Conservation (phyloP, 2,888 invertebrate genomes). For the Drosophila phalerata region DNA sequence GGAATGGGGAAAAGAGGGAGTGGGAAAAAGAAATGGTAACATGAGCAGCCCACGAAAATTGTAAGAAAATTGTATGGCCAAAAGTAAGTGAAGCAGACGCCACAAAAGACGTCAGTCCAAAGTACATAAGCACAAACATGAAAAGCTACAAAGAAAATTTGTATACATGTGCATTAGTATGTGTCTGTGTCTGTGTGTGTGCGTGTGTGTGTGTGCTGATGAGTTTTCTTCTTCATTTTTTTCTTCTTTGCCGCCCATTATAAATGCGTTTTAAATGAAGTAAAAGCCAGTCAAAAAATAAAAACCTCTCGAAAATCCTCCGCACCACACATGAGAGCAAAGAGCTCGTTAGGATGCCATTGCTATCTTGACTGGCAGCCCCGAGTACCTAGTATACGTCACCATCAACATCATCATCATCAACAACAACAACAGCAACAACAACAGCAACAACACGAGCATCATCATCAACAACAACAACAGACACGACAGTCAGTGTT, state of each 20-base stretch:
- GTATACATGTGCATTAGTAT: constrained; percentile 76
- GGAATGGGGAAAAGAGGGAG: background rate
- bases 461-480: background rate
- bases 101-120: constrained; percentile 68
- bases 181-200: constrained; percentile 16
- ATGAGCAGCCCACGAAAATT: constrained; percentile 68
- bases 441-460: constrained; percentile 1
- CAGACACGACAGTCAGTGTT: constrained; percentile 22
- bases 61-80: constrained; percentile 76
- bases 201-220: constrained; percentile 53
- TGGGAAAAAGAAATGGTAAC: constrained; percentile 47
- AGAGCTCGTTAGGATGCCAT: constrained; percentile 77
- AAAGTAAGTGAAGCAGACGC: constrained; percentile 73
- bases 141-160: constrained; percentile 78
- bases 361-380: constrained; percentile 79
- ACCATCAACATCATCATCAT: constrained; percentile 14
- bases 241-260: constrained; percentile 64
- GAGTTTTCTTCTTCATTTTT: constrained; percentile 65
- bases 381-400: constrained; percentile 28
- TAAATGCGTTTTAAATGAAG: constrained; percentile 81
- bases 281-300: constrained; percentile 74
- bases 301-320: constrained; percentile 49
- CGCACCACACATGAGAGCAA: constrained; percentile 62
- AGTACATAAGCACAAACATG: constrained; percentile 64
- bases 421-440: constrained; percentile 1